These are phyloP conservation scores for Cecropterus lyciades DNA, from an alignment of 1,140 invertebrate species.

Conservation along the genomic window DNA sequence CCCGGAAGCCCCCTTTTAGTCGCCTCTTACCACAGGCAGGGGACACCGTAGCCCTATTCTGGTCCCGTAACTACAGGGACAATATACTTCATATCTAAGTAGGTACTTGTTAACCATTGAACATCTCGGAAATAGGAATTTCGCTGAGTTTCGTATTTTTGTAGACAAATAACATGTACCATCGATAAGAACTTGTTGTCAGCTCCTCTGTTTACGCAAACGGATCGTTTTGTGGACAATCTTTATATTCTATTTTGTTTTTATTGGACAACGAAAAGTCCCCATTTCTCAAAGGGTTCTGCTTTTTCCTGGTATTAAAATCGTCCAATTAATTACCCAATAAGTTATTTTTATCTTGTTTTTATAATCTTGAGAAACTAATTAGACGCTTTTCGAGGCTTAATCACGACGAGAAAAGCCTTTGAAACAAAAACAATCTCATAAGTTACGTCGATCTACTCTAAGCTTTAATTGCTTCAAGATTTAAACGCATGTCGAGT, in stretches of 20 bases:
- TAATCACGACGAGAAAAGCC: background rate
- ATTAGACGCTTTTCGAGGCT: background rate
- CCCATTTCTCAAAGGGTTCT: constrained; percentile 39
- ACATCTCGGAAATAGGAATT: constrained; percentile 55
- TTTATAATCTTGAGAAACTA: too few relatives aligned
- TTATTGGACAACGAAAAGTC: constrained; percentile 46
- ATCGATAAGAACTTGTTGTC: constrained; percentile 74
- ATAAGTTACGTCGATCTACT: background rate
- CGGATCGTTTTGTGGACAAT: constrained; percentile 63
- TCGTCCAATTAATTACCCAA: too few relatives aligned
- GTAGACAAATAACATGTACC: constrained; percentile 68
- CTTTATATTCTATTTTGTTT: constrained; percentile 55
- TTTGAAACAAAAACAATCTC: background rate
- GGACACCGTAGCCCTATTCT: too few relatives aligned
- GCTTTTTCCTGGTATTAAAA: background rate
- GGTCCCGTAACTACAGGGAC: too few relatives aligned
- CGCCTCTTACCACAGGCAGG: too few relatives aligned
- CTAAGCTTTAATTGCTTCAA: background rate
- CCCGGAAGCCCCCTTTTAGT: too few relatives aligned
- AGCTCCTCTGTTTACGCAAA: constrained; percentile 61
- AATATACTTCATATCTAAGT: too few relatives aligned
- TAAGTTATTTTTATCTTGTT: background rate
- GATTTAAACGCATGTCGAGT: background rate
- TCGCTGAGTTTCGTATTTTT: constrained; percentile 62
- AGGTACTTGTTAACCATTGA: constrained; percentile 38